phyloP scores from a whole-genome alignment of 1,140 invertebrate species.

The Ceratina australensis region DNA sequence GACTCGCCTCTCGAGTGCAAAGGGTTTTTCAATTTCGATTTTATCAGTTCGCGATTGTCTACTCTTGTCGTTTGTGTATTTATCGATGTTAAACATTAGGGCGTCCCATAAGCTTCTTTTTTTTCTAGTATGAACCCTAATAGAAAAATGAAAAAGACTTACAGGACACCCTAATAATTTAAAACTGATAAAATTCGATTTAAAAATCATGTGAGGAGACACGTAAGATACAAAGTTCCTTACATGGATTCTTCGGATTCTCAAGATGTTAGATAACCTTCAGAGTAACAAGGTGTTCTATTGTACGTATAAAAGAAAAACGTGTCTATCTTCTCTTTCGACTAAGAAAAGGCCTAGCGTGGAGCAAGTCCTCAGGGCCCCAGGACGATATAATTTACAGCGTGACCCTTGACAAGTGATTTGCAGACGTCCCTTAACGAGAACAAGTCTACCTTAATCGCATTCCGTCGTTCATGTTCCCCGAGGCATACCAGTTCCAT shows the following conservation, averaged over 20 bases:
- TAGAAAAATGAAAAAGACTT: too few species aligned
- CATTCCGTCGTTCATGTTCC: slow-evolving; percentile 20
- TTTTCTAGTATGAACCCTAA: too few species aligned
- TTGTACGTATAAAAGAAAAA: neutral
- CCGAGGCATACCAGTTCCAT: neutral
- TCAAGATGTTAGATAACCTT: neutral
- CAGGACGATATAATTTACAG: slow-evolving; percentile 34
- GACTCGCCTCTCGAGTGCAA: too few species aligned
- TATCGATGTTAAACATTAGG: too few species aligned
- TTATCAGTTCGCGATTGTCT: too few species aligned
- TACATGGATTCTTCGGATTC: neutral
- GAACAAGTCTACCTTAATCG: slow-evolving; percentile 29
- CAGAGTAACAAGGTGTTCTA: neutral
- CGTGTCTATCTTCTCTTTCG: neutral
- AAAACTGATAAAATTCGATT: too few species aligned
- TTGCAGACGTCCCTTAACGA: slow-evolving; percentile 41
- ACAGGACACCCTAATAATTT: too few species aligned
- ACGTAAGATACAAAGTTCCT: too few species aligned
- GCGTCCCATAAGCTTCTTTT: too few species aligned
- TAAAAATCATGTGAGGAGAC: too few species aligned
- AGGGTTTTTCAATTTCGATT: too few species aligned
- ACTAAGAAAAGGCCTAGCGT: neutral
- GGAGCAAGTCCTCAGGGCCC: neutral
- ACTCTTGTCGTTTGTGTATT: too few species aligned
- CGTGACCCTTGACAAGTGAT: slow-evolving; percentile 43